Evolutionary conservation across 2,113 vertebrate genomes (phyloP).

Genomic region (Gila orcuttii): DNA sequence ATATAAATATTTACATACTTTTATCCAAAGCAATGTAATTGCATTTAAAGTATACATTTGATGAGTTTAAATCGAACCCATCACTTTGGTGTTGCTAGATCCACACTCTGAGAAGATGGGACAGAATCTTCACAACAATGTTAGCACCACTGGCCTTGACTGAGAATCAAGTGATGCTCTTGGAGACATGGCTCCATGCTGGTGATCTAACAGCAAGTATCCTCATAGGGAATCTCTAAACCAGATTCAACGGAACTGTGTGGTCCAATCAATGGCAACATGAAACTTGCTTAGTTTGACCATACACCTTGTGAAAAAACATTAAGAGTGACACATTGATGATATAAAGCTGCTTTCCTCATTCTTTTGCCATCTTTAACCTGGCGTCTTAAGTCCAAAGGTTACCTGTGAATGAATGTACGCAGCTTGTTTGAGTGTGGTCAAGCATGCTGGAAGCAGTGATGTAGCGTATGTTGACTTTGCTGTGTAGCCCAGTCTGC

Average conservation of each 20-base stretch:
- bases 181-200: constrained; percentile 4
- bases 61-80: not conserved
- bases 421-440: not conserved
- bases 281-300: constrained; percentile 41
- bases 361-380: not conserved
- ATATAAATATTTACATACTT: too few relatives aligned
- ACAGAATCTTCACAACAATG: not conserved
- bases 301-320: constrained; percentile 24
- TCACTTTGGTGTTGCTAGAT: not conserved
- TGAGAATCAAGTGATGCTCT: not conserved
- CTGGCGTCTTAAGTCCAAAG: not conserved
- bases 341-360: constrained; percentile 15
- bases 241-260: constrained; percentile 71
- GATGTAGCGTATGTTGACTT: constrained; percentile 16
- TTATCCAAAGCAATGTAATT: not conserved
- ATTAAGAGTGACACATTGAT: not conserved
- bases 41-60: not conserved
- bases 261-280: constrained; percentile 67
- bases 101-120: not conserved
- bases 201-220: constrained; percentile 48
- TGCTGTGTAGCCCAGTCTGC: constrained; percentile 10
- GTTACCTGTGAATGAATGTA: constrained; percentile 21
- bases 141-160: too few relatives aligned
- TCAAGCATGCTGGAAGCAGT: not conserved
- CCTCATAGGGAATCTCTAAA: constrained; percentile 67